Percentiles rank a stretch among this genome's conserved stretches.
Evolutionary conservation across 2,888 invertebrate genomes (phyloP).

Genomic region (Caenorhabditis japonica): DNA sequence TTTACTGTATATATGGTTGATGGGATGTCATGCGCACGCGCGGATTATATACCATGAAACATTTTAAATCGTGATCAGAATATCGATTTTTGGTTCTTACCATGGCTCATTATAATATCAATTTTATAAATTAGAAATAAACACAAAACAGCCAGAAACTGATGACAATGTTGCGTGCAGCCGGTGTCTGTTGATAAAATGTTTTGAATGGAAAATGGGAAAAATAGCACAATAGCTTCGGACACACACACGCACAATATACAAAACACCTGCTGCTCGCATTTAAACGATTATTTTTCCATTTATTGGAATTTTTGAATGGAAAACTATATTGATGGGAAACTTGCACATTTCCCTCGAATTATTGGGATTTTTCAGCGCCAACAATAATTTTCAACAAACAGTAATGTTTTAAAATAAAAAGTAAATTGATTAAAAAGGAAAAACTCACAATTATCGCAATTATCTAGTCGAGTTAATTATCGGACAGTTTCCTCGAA

Average conservation of each 20-base stretch:
- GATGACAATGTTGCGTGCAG: too few species aligned
- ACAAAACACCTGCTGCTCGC: conserved; percentile 1
- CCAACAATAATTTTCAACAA: too few species aligned
- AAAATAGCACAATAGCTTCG: conserved; percentile 35
- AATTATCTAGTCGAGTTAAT: too few species aligned
- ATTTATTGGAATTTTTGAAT: conserved; percentile 40
- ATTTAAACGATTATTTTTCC: conserved; percentile 3
- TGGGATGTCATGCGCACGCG: too few species aligned
- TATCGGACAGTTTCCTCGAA: neutral
- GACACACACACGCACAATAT: conserved; percentile 5
- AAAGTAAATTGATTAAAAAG: too few species aligned
- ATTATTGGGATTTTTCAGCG: neutral
- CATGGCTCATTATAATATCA: conserved; percentile 9
- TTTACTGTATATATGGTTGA: too few species aligned
- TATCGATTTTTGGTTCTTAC: conserved; percentile 7
- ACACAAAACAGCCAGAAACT: neutral
- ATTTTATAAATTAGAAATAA: neutral
- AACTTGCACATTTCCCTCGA: too few species aligned
- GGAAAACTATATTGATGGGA: conserved; percentile 19
- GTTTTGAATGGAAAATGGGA: conserved; percentile 23
- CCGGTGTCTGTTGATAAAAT: conserved; percentile 39
- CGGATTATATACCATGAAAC: too few species aligned
- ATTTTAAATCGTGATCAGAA: too few species aligned
- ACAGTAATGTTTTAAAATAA: too few species aligned
- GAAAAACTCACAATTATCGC: too few species aligned